phyloP scores from a whole-genome alignment of 2,888 invertebrate genomes.

The Oligia latruncula region DNA sequence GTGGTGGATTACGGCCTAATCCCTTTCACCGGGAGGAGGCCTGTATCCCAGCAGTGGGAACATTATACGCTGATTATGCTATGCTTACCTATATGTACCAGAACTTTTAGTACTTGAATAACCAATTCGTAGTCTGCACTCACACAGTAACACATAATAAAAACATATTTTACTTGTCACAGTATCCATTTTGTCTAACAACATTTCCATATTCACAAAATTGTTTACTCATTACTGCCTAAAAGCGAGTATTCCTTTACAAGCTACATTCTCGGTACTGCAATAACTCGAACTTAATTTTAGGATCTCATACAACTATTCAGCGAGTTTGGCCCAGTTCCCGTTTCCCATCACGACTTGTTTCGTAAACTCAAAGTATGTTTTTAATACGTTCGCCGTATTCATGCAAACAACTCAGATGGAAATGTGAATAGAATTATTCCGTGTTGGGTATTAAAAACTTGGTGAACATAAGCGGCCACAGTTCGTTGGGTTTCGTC shows the following conservation, averaged over 20 bases:
- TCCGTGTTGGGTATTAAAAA: conserved; percentile 67
- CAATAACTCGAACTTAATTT: conserved; percentile 55
- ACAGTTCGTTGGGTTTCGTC: conserved; percentile 70
- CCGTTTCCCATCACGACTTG: conserved; percentile 50
- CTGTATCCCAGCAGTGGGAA: not conserved
- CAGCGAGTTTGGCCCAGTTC: conserved; percentile 56
- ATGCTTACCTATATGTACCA: not conserved
- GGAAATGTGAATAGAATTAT: conserved; percentile 67
- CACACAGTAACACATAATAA: not conserved
- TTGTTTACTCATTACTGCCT: conserved; percentile 31
- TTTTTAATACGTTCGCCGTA: conserved; percentile 64
- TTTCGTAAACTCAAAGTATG: conserved; percentile 62
- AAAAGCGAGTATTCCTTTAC: conserved; percentile 17
- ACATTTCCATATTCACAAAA: conserved; percentile 10
- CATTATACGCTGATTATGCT: not conserved
- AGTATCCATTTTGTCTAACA: not conserved
- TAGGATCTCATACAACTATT: conserved; percentile 61
- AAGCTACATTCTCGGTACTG: conserved; percentile 25
- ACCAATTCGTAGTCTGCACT: not conserved
- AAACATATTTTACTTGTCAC: not conserved
- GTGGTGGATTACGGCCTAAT: no score
- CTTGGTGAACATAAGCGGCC: conserved; percentile 66
- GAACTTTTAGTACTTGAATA: not conserved
- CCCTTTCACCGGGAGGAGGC: no score
- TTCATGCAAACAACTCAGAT: conserved; percentile 66